phyloP scores from a whole-genome alignment of 2,113 vertebrate genomes.

The Scophthalmus maximus region DNA sequence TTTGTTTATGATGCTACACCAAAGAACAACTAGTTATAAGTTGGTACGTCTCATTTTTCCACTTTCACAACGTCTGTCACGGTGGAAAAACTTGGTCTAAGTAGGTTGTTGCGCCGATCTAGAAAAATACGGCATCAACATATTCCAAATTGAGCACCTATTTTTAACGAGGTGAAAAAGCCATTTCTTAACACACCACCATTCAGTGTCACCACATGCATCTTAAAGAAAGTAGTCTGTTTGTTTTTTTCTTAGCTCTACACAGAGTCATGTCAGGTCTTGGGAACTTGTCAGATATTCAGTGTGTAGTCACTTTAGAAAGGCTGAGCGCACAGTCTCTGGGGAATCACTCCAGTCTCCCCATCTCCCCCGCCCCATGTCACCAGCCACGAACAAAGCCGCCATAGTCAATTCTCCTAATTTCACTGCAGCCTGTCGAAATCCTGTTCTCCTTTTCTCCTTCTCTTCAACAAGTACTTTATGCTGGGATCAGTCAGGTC shows the following conservation, averaged over 20 bases:
- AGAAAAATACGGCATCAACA: constrained; percentile 50
- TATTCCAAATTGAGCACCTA: constrained; percentile 60
- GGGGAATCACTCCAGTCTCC: constrained; percentile 73
- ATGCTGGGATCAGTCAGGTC: constrained; percentile 79
- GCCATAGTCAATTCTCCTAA: constrained; percentile 83
- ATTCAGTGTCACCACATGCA: constrained; percentile 58
- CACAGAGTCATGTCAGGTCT: constrained; percentile 74
- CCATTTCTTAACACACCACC: constrained; percentile 71
- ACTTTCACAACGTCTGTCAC: constrained; percentile 62
- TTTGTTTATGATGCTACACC: constrained; percentile 4
- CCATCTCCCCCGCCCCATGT: constrained; percentile 71
- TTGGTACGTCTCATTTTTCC: constrained; percentile 38
- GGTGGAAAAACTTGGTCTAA: constrained; percentile 57
- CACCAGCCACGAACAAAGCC: constrained; percentile 82
- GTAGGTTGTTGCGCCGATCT: constrained; percentile 60
- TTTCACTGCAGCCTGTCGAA: constrained; percentile 83
- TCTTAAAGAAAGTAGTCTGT: constrained; percentile 72
- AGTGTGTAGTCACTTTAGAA: constrained; percentile 82
- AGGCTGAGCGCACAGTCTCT: constrained; percentile 74
- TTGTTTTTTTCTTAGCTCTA: constrained; percentile 76
- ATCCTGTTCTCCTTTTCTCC: constrained; percentile 76
- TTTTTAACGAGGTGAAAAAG: constrained; percentile 78
- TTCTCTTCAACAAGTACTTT: constrained; percentile 80
- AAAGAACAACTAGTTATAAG: constrained; percentile 29
- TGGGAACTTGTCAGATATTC: constrained; percentile 83